phyloP scores from a whole-genome alignment of 2,888 invertebrate species.

The Oasisia sp. region DNA sequence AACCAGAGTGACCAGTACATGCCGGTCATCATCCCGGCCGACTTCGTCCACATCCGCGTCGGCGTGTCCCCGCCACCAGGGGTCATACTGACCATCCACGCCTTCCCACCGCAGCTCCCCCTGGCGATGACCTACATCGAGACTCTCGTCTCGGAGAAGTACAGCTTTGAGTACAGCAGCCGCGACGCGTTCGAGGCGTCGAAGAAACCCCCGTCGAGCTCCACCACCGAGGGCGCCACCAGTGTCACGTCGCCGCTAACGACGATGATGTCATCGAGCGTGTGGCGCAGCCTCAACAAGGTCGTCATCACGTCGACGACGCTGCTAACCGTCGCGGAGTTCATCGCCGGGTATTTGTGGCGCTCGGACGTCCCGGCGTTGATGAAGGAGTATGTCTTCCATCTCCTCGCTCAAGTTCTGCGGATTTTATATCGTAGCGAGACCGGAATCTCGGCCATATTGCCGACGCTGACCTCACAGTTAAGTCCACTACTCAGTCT shows the following conservation, averaged over 20 bases:
- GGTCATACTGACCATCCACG: constrained; percentile 59
- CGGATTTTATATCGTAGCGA: constrained; percentile 57
- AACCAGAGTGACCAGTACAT: constrained; percentile 59
- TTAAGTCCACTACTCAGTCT: constrained; percentile 52
- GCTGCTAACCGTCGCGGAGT: constrained; percentile 56
- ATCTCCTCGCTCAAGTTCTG: constrained; percentile 60
- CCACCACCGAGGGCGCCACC: neutral
- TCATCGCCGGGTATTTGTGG: constrained; percentile 59
- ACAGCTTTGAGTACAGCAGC: constrained; percentile 38
- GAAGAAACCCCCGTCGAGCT: neutral
- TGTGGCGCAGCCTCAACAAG: constrained; percentile 33
- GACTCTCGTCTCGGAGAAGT: constrained; percentile 56
- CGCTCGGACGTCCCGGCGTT: constrained; percentile 59
- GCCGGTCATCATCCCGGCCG: constrained; percentile 60
- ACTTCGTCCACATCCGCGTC: constrained; percentile 57
- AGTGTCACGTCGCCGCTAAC: neutral
- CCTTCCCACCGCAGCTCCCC: constrained; percentile 63
- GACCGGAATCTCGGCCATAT: constrained; percentile 42
- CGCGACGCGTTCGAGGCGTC: neutral
- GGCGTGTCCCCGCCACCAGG: constrained; percentile 62
- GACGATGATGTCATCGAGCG: neutral
- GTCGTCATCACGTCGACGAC: constrained; percentile 57
- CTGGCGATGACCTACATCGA: constrained; percentile 64
- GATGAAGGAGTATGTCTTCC: constrained; percentile 61
- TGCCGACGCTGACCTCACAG: constrained; percentile 46